Base-by-base conservation (phyloP, 1,140 invertebrate species). In the Reticulitermes speratus region DNA sequence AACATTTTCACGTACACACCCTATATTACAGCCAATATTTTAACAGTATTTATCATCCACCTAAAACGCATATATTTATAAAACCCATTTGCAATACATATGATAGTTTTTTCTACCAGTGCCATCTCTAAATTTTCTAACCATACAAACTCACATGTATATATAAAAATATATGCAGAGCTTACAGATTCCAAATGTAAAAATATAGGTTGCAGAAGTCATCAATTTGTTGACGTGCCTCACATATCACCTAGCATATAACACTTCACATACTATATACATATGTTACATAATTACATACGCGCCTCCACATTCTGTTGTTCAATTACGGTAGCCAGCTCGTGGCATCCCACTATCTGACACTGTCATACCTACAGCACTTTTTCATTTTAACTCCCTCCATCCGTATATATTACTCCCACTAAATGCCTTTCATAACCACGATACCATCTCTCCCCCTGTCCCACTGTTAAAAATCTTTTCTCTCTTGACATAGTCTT, bases 171-270 rank as follows among this genome's bases (percentile, higher is more conserved):
- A 75, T 75, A 75, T 30, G 65, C 6, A 75, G 65, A 14, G 65
- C 65, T 75, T 75, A 75, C 25, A 75, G 25, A 30, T 75, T 75
- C 65, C n/a, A 75, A 75, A 75, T 75, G n/a, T 75, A 75, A 75
- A 75, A 25, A 75, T 75, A 75, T 75, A 30, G 65, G n/a, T 8
- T 16, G 65, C 14, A 75, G 65, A 75, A 75, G 65, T 30, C 65
- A 30, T 75, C 65, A 75, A 30, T 75, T 75, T 75, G 65, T 9
- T 75, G 65, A 75, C 25, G n/a, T 3, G 3, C n/a, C 65, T 7
- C 59, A 30, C 65, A 75, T 75, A 30, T 75, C 65, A 75, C n/a
- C 25, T 3, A 59, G 55, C 16, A 65, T 65, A 65, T 65, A 65
- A 65, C 59, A 75, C 25, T 75, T 30, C n/a, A 30, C 65, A 75